phyloP scores from a whole-genome alignment of 2,113 vertebrate species.

The Tragelaphus imberbis region DNA sequence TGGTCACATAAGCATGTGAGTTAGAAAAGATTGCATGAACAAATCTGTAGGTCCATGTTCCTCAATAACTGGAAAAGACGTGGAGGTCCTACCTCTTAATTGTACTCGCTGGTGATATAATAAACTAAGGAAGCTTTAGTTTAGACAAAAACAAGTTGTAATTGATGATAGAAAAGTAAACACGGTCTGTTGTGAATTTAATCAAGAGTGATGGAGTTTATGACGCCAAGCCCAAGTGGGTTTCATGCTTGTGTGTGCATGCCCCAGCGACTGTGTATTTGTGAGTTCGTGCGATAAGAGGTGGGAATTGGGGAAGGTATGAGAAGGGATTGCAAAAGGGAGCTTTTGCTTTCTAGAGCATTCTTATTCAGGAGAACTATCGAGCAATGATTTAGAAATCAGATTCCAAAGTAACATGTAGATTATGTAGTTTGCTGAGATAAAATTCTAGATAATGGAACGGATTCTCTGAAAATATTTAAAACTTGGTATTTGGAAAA shows the following conservation, averaged over 20 bases:
- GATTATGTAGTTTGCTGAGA: not conserved
- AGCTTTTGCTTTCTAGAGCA: not conserved
- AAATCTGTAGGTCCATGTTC: not conserved
- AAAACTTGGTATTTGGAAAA: not conserved
- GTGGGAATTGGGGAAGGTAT: not conserved
- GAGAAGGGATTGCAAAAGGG: not conserved
- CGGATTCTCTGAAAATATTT: not conserved
- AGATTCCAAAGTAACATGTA: not conserved
- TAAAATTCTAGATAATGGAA: not conserved
- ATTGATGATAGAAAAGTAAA: not conserved
- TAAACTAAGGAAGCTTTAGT: not conserved
- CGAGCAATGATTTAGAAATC: not conserved
- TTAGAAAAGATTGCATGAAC: not conserved
- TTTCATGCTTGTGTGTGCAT: not conserved
- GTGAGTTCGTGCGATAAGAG: not conserved
- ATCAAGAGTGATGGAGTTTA: not conserved
- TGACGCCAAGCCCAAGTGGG: not conserved
- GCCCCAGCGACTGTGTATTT: rapidly evolving
- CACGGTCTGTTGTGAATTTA: not conserved
- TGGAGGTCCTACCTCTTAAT: not conserved
- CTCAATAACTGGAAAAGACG: not conserved
- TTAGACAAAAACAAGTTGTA: not conserved
- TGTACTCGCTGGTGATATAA: not conserved
- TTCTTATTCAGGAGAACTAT: not conserved
- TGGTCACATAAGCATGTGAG: not conserved